Percentiles rank a stretch among this genome's conserved stretches.
These are phyloP conservation scores for Microtus pennsylvanicus DNA, from an alignment of 2,113 vertebrate species.

Conservation along the genomic window DNA sequence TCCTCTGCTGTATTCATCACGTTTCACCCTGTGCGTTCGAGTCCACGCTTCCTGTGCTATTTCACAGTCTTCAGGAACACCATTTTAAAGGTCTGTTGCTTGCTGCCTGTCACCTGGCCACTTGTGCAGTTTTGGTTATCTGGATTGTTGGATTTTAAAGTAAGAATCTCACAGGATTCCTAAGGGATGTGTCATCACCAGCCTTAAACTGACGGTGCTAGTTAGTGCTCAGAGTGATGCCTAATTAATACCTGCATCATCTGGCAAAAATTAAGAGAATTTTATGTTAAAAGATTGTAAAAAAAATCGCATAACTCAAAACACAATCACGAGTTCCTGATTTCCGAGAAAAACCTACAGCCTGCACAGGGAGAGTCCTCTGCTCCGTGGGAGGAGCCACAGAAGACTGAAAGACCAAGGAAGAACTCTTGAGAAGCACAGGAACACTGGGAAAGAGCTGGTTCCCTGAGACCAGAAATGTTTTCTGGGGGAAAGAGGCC, in stretches of 20 bases:
- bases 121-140: not conserved
- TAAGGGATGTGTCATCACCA: not conserved
- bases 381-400: not conserved
- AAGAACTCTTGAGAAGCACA: not conserved
- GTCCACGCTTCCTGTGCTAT: not conserved
- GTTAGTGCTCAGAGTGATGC: not conserved
- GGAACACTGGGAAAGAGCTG: not conserved
- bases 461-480: not conserved
- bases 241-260: not conserved
- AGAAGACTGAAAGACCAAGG: not conserved
- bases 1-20: not conserved
- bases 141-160: constrained; percentile 51
- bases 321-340: not conserved
- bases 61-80: not conserved
- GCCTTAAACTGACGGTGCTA: constrained; percentile 31
- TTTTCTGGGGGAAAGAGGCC: not conserved
- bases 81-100: not conserved
- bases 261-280: constrained; percentile 28
- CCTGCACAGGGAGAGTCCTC: not conserved
- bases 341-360: constrained; percentile 44
- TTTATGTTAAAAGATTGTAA: constrained; percentile 30
- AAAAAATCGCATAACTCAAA: not conserved
- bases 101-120: constrained; percentile 25
- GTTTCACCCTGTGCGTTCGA: not conserved
- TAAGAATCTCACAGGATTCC: not conserved